Conservation (phyloP, 2,797 vertebrate species). For the Pogoniulus pusillus region DNA sequence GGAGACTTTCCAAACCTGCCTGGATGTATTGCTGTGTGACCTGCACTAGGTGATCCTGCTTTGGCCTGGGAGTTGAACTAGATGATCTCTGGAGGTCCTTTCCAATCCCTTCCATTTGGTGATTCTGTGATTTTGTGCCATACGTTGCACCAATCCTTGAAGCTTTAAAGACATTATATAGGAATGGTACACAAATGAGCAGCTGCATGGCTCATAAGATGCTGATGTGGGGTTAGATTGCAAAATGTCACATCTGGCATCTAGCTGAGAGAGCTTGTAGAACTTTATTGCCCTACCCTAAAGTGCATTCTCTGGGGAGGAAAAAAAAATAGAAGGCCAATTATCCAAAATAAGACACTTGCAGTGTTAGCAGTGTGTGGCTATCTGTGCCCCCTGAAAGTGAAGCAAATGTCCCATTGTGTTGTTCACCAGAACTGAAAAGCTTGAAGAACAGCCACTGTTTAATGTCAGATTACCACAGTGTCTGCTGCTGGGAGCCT, state of each 20-base stretch:
- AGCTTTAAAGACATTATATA: neutral
- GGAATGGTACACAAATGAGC: slow-evolving; percentile 1
- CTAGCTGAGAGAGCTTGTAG: neutral
- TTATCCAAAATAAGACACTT: slow-evolving; percentile 11
- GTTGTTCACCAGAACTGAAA: slow-evolving; percentile 22
- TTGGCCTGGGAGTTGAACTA: too few relatives aligned
- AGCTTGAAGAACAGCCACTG: neutral
- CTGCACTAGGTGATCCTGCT: too few relatives aligned
- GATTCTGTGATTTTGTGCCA: neutral
- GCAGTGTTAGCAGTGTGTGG: neutral
- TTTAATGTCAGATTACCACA: neutral
- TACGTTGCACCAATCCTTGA: neutral
- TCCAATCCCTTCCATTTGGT: too few relatives aligned
- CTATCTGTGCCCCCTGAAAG: neutral
- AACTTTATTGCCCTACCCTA: neutral
- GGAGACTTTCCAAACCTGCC: too few relatives aligned
- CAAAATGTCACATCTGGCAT: slow-evolving; percentile 28
- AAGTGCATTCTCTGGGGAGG: slow-evolving; percentile 6
- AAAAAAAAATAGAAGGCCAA: neutral
- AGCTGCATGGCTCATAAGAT: slow-evolving; percentile 9
- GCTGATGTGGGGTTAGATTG: slow-evolving; percentile 21
- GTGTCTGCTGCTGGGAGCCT: neutral
- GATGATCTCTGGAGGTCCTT: too few relatives aligned
- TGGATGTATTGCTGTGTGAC: too few relatives aligned
- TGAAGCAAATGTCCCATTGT: slow-evolving; percentile 8